A percentile compares a stretch with the other conserved stretches of the same genome.
These are phyloP conservation scores for Acipenser ruthenus DNA, from an alignment of 2,797 vertebrate species.

Conservation along the genomic window DNA sequence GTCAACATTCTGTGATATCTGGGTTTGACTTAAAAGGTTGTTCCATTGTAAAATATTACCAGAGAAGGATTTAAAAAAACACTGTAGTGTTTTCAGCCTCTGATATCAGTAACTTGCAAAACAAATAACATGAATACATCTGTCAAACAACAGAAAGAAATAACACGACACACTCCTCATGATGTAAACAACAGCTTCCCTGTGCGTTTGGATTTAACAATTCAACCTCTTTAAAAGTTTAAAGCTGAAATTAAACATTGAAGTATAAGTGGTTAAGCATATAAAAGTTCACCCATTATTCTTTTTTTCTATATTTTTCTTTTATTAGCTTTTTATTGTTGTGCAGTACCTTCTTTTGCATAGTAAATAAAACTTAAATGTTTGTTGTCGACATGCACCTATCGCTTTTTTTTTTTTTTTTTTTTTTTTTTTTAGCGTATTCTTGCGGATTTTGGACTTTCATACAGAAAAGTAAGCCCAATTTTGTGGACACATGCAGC, in stretches of 20 bases:
- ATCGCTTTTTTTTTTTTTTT: slow-evolving; percentile 35
- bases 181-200: slow-evolving; percentile 42
- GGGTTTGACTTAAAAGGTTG: not conserved
- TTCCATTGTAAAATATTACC: not conserved
- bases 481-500: slow-evolving; percentile 76
- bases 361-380: slow-evolving; percentile 86
- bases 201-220: slow-evolving; percentile 31
- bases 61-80: not conserved
- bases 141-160: not conserved
- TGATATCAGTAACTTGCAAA: not conserved
- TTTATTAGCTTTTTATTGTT: slow-evolving; percentile 54
- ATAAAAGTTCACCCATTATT: slow-evolving; percentile 43
- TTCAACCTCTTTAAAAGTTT: slow-evolving; percentile 24
- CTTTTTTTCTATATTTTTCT: slow-evolving; percentile 25
- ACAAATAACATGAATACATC: not conserved
- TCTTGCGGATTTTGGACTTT: slow-evolving; percentile 56
- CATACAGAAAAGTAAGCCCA: slow-evolving; percentile 59
- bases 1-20: not conserved
- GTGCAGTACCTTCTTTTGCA: slow-evolving; percentile 92
- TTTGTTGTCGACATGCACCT: slow-evolving; percentile 77
- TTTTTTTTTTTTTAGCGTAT: slow-evolving; percentile 56
- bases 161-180: not conserved
- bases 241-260: slow-evolving; percentile 45
- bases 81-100: no score
- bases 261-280: slow-evolving; percentile 46